Conservation (phyloP, 2,797 vertebrate genomes). For the Chloroceryle inda region DNA sequence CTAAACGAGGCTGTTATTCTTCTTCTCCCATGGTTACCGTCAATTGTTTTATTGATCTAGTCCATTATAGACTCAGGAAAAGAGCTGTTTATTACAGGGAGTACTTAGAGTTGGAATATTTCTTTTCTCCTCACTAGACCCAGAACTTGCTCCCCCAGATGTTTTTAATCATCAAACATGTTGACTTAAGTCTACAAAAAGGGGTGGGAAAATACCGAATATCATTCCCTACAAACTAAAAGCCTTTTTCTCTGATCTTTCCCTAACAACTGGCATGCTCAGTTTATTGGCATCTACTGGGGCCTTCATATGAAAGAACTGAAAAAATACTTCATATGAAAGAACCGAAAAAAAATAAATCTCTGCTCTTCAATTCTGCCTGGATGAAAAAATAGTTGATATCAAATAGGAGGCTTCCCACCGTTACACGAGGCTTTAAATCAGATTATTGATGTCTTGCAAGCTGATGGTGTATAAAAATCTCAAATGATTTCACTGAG, state of each 20-base stretch:
- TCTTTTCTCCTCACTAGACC: neutral
- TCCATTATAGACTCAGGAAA: slow-evolving; percentile 29
- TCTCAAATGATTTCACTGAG: neutral
- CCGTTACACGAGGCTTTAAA: slow-evolving; percentile 4
- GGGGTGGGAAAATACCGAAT: neutral
- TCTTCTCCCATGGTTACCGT: slow-evolving; percentile 44
- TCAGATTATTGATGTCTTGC: neutral
- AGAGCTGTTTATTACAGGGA: slow-evolving; percentile 29
- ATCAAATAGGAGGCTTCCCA: neutral
- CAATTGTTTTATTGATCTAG: slow-evolving; percentile 65
- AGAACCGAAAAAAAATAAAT: neutral
- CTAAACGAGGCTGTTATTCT: slow-evolving; percentile 35
- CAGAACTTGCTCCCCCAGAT: neutral
- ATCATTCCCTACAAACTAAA: neutral
- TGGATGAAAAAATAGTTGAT: slow-evolving; percentile 15
- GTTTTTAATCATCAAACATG: neutral
- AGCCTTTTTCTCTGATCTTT: neutral
- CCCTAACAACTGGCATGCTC: neutral
- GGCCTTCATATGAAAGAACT: neutral
- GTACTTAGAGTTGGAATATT: neutral
- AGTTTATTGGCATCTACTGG: neutral
- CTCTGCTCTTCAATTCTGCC: neutral
- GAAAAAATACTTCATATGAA: neutral
- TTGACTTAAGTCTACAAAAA: neutral
- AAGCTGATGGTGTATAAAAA: neutral